Conservation (phyloP, 1,140 invertebrate species). For the Drosophila prosaltans region DNA sequence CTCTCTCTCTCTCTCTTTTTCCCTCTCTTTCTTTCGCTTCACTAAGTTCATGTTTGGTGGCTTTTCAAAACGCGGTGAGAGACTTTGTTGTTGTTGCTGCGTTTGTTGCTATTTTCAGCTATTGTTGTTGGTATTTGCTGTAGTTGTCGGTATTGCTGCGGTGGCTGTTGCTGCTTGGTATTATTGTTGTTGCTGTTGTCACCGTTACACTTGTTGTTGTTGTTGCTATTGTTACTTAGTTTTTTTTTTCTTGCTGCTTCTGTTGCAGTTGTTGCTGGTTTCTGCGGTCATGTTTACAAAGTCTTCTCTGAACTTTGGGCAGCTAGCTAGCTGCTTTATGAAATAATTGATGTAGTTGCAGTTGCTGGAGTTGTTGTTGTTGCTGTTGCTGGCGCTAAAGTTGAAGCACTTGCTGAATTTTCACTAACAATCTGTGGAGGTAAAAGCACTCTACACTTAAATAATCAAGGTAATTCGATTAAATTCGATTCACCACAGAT, state of each 20-base stretch:
- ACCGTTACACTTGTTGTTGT: constrained; percentile 8
- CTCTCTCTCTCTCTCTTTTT: neutral
- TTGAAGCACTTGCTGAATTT: constrained; percentile 41
- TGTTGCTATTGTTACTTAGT: constrained; percentile 1
- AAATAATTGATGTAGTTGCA: neutral
- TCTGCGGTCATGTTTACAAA: constrained; percentile 22
- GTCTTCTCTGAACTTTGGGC: constrained; percentile 2
- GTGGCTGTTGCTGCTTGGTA: neutral
- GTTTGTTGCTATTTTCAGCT: constrained; percentile 1
- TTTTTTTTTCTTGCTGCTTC: too few relatives aligned
- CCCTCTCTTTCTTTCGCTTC: too few relatives aligned
- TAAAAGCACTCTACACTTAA: constrained; percentile 2
- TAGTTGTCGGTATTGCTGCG: neutral
- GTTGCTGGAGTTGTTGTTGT: neutral
- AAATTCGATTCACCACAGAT: neutral
- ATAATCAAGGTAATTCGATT: neutral
- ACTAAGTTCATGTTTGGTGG: constrained; percentile 48
- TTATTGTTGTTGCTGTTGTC: constrained; percentile 16
- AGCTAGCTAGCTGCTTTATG: neutral
- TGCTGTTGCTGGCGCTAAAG: constrained; percentile 27
- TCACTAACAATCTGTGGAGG: constrained; percentile 47
- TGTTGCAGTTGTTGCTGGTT: constrained; percentile 28
- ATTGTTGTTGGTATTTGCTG: constrained; percentile 2
- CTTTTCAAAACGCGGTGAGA: constrained; percentile 46
- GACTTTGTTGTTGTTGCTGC: neutral